Base-by-base conservation (phyloP, 2,888 invertebrate genomes). In the Zaprionus lineosus region DNA sequence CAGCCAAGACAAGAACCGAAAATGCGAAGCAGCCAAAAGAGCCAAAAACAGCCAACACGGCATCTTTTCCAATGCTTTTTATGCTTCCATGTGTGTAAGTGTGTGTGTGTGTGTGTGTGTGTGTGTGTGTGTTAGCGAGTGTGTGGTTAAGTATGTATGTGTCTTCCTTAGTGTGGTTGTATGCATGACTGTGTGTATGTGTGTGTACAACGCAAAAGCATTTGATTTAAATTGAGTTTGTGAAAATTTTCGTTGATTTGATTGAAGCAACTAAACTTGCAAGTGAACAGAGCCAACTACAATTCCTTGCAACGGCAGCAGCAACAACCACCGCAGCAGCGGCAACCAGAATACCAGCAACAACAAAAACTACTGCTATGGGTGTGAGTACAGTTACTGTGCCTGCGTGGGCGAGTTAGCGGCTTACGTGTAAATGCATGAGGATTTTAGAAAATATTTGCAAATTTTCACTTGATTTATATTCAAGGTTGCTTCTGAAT, bases 191-290 rank as follows among this genome's bases (percentile, higher is more conserved):
- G 39, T 37, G 56, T 24, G 57, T 44, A 62, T 56, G 79, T 56
- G 64, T 62, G 84, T 48, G 37, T 62, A 60, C 56, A 66, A 78
- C 73, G 79, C 83, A 82, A 78, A 68, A 83, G 79, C 85, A 84
- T 81, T 81, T 81, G 81, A 81, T 81, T 81, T 84, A 85, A 81
- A 81, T 81, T 81, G 85, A 81, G 81, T 81, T 84, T 81, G 81
- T 48, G 83, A 76, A 78, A 77, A 84, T 73, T 82, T 81, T 79
- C 85, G 76, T 81, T 81, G 81, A 84, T 84, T 81, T 81, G 81
- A 84, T 81, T 81, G 85, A 78, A 84, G 79, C 83, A 84, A 82
- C 82, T 75, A 84, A 81, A 81, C 75, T 78, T 78, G 84, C 84
- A 84, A n/a, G 59, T 81, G 39, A 68, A 51, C 76, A 24, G 44